Conservation (phyloP, 2,888 invertebrate species). For the Agonopterix alstromeriana region DNA sequence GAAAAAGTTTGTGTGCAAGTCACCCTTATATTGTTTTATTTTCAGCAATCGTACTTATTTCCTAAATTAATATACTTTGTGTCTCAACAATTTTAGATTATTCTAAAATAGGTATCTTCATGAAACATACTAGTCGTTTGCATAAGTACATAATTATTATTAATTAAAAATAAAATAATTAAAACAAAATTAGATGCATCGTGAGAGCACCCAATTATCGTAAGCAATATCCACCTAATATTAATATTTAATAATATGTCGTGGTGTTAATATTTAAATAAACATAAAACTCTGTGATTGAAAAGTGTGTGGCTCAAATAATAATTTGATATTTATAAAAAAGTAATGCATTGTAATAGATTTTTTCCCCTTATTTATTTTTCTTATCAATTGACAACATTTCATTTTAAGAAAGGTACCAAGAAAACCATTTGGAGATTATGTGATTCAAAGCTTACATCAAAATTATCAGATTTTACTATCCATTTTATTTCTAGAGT, state of each 20-base stretch:
- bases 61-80: not conserved
- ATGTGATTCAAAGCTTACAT: no score
- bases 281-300: constrained; percentile 28
- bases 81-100: not conserved
- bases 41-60: not conserved
- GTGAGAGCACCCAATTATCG: constrained; percentile 36
- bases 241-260: not conserved
- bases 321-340: constrained; percentile 2
- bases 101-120: not conserved
- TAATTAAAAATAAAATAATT: not conserved
- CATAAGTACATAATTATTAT: not conserved
- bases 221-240: constrained; percentile 25
- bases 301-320: constrained; percentile 26
- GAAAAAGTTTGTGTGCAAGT: not conserved
- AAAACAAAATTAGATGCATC: constrained; percentile 15
- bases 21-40: not conserved
- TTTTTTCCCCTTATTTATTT: no score
- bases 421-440: no score
- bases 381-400: no score
- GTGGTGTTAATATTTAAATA: constrained; percentile 9
- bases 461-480: no score
- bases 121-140: not conserved
- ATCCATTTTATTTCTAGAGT: no score
- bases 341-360: no score
- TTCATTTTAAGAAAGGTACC: no score